These are phyloP conservation scores for Callipepla squamata DNA, from an alignment of 2,113 vertebrate genomes.

Conservation along the genomic window DNA sequence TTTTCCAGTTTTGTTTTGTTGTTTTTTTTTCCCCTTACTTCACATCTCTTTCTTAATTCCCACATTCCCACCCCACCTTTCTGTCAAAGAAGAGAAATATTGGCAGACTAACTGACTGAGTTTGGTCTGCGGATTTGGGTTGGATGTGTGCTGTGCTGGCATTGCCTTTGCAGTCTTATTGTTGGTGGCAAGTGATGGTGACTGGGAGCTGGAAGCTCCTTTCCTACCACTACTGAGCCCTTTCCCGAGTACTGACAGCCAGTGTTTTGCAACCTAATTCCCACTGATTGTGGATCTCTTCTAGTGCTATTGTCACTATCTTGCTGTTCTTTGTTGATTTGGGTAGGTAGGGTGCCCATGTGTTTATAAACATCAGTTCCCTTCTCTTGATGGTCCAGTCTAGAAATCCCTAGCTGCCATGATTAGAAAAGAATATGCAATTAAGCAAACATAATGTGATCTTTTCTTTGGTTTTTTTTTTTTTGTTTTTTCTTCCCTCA, in stretches of 20 bases:
- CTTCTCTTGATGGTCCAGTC: background rate
- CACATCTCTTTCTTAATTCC: background rate
- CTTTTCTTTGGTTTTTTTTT: no score
- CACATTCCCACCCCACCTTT: background rate
- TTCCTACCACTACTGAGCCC: background rate
- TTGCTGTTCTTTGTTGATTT: background rate
- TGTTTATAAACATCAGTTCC: background rate
- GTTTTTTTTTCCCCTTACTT: background rate
- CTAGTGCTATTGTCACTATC: background rate
- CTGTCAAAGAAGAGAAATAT: background rate
- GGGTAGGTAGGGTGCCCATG: background rate
- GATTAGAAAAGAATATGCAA: background rate
- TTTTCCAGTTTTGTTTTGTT: background rate
- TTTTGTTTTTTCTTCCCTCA: no score
- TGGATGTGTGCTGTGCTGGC: no score
- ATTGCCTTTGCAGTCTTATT: background rate
- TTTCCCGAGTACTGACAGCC: background rate
- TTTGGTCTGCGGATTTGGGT: accelerated
- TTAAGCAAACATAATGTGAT: background rate
- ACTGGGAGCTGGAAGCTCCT: background rate
- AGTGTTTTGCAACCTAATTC: background rate
- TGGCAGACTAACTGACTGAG: background rate
- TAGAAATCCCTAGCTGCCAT: background rate
- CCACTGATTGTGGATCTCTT: background rate
- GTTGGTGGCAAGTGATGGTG: background rate